Conservation (phyloP, 2,888 invertebrate species). For the Hanleya hanleyi region DNA sequence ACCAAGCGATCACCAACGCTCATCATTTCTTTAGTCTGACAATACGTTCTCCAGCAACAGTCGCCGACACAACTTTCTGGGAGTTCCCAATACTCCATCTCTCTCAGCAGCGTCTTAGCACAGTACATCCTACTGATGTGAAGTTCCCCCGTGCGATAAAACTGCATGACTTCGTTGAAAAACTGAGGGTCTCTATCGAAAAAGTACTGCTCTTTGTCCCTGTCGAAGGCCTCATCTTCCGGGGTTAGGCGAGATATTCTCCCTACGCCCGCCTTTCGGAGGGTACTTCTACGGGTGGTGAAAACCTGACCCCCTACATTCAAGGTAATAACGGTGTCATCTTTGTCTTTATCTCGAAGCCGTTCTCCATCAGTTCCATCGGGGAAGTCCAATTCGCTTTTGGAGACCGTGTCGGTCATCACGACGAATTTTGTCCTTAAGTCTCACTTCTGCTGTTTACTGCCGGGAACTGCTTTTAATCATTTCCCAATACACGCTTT, state of each 20-base stretch:
- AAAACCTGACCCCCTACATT: background rate
- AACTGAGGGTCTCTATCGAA: background rate
- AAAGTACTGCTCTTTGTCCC: background rate
- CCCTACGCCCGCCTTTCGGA: background rate
- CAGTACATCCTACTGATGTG: background rate
- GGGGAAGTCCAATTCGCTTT: too few species aligned
- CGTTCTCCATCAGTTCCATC: too few species aligned
- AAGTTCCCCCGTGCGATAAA: background rate
- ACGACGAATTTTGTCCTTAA: too few species aligned
- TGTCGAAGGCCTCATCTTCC: background rate
- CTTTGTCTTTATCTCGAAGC: too few species aligned
- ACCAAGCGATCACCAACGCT: background rate
- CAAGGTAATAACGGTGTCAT: background rate
- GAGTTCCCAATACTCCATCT: background rate
- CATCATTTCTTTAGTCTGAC: background rate
- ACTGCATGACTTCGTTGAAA: background rate
- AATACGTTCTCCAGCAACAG: background rate
- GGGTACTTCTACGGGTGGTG: background rate
- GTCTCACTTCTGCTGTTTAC: too few species aligned
- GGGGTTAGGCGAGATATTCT: background rate
- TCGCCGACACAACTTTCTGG: background rate
- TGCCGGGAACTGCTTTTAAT: too few species aligned
- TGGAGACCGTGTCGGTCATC: too few species aligned
- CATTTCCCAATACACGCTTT: too few species aligned
- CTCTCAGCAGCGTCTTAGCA: background rate